These are phyloP conservation scores for Aporophyla nigra DNA, from an alignment of 2,888 invertebrate species.

Conservation along the genomic window DNA sequence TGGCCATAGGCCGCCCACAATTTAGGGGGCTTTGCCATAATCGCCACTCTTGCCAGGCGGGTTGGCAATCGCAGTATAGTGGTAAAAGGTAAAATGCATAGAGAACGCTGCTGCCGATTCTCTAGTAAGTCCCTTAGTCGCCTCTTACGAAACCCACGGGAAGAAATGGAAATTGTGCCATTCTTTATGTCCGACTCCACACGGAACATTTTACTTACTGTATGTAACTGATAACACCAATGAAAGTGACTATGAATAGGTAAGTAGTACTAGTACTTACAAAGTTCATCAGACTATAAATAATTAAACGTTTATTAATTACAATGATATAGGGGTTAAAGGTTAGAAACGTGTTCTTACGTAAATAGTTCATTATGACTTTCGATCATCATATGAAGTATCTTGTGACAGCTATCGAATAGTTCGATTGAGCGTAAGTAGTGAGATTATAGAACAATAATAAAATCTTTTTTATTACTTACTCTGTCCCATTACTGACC, in stretches of 20 bases:
- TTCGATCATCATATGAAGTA: conserved; percentile 2
- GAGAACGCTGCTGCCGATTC: too few relatives aligned
- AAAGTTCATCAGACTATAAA: conserved; percentile 14
- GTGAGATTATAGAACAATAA: background rate
- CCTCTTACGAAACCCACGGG: too few relatives aligned
- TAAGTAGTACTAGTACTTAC: background rate
- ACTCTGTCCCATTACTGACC: too few relatives aligned
- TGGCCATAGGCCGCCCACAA: too few relatives aligned
- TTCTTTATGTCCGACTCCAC: too few relatives aligned
- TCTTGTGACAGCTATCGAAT: background rate
- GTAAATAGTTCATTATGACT: conserved; percentile 12
- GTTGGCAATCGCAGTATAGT: too few relatives aligned
- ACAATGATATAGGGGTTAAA: conserved; percentile 13
- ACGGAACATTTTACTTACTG: background rate
- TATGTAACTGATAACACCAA: conserved; percentile 10
- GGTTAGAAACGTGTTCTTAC: conserved; percentile 1
- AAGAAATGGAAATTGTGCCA: too few relatives aligned
- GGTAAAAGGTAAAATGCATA: too few relatives aligned
- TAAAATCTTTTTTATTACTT: background rate
- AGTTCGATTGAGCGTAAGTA: background rate
- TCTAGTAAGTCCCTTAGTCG: too few relatives aligned
- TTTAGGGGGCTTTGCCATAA: too few relatives aligned
- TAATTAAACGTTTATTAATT: conserved; percentile 23
- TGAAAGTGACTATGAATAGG: background rate
- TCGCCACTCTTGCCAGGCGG: too few relatives aligned